Conservation (phyloP, 2,797 vertebrate genomes). For the Yasuhikotakia modesta region DNA sequence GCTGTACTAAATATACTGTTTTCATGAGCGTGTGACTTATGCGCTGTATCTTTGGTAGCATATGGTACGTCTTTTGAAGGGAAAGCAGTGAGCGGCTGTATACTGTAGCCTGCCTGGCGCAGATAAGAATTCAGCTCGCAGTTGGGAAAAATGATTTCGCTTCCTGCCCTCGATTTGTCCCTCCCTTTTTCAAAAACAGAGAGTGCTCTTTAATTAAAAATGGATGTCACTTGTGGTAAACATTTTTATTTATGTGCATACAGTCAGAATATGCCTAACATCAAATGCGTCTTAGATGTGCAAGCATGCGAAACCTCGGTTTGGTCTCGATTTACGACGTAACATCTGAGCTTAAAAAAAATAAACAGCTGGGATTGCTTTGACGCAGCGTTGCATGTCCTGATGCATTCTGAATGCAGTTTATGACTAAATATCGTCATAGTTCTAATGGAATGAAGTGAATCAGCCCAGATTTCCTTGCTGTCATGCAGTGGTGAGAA, state of each 20-base stretch:
- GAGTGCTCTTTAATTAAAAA: constrained; percentile 49
- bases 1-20: constrained; percentile 41
- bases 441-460: constrained; percentile 7
- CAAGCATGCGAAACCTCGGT: constrained; percentile 17
- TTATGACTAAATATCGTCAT: neutral
- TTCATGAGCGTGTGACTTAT: constrained; percentile 36
- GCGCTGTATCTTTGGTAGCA: constrained; percentile 29
- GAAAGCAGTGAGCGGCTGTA: constrained; percentile 17
- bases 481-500: constrained; percentile 15
- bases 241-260: constrained; percentile 40
- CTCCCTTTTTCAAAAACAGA: constrained; percentile 27
- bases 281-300: constrained; percentile 19
- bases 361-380: neutral
- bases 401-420: constrained; percentile 14
- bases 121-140: constrained; percentile 41
- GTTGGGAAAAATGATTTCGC: constrained; percentile 33
- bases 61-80: constrained; percentile 42
- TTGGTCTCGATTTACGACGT: constrained; percentile 4
- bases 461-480: constrained; percentile 24
- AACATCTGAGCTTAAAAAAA: constrained; percentile 19
- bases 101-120: constrained; percentile 24
- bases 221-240: constrained; percentile 40
- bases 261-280: constrained; percentile 11
- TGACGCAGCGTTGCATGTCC: constrained; percentile 16
- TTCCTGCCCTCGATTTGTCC: constrained; percentile 12